phyloP scores from a whole-genome alignment of 2,797 vertebrate species.

The Ptychobarbus kaznakovi region DNA sequence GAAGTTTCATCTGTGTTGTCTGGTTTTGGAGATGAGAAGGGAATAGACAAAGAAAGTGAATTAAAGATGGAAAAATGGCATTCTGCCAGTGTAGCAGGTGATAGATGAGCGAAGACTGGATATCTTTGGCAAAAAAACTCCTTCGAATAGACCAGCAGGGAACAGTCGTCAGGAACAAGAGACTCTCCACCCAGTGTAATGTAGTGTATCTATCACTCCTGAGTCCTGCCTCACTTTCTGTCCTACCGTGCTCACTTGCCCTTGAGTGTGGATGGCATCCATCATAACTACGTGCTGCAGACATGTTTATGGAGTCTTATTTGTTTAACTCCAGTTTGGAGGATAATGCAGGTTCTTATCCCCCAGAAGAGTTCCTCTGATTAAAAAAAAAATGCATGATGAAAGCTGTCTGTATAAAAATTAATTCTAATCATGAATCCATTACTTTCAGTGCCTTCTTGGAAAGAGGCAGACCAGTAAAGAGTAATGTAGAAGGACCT shows the following conservation, averaged over 20 bases:
- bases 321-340: slow-evolving; percentile 19
- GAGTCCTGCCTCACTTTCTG: slow-evolving; percentile 35
- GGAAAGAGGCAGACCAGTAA: slow-evolving; percentile 12
- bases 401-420: not conserved
- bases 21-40: slow-evolving; percentile 25
- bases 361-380: not conserved
- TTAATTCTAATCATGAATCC: slow-evolving; percentile 14
- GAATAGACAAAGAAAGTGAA: slow-evolving; percentile 36
- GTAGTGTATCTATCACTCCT: slow-evolving; percentile 64
- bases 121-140: slow-evolving; percentile 59
- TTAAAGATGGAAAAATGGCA: slow-evolving; percentile 39
- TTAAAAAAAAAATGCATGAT: not conserved
- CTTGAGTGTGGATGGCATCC: slow-evolving; percentile 65
- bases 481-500: not conserved
- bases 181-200: slow-evolving; percentile 57
- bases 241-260: slow-evolving; percentile 51
- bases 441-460: not conserved
- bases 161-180: slow-evolving; percentile 66
- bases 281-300: slow-evolving; percentile 63
- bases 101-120: slow-evolving; percentile 70
- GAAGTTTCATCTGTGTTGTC: slow-evolving; percentile 20
- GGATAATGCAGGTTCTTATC: not conserved
- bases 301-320: slow-evolving; percentile 23
- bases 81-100: slow-evolving; percentile 56
- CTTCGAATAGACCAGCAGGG: slow-evolving; percentile 57